Evolutionary conservation across 2,797 vertebrate genomes (phyloP).

Genomic region (Micrastur ruficollis): DNA sequence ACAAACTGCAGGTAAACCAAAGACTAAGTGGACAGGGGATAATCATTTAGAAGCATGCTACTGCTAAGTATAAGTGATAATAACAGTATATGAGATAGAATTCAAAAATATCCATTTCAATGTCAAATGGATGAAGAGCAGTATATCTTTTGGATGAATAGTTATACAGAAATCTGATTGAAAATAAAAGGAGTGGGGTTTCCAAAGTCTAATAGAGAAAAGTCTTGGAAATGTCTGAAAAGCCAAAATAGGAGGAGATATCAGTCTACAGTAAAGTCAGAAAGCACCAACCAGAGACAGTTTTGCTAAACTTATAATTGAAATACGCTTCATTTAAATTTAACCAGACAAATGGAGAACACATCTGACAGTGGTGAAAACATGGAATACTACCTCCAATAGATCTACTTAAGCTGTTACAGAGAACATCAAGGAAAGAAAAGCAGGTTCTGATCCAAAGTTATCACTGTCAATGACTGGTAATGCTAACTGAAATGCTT

Average conservation of each 20-base stretch:
- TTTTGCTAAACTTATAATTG: constrained; percentile 4
- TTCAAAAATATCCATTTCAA: neutral
- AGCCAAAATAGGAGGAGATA: neutral
- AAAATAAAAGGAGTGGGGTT: neutral
- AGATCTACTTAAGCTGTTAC: neutral
- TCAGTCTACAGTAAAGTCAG: neutral
- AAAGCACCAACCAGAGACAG: neutral
- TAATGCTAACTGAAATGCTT: neutral
- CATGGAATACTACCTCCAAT: neutral
- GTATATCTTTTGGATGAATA: neutral
- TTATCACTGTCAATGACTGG: neutral
- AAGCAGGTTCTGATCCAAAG: neutral
- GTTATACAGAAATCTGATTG: neutral
- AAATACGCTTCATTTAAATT: neutral
- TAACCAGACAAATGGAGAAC: neutral
- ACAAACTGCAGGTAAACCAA: neutral
- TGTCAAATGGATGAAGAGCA: neutral
- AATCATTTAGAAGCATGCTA: neutral
- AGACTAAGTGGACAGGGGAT: neutral
- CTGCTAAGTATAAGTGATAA: neutral
- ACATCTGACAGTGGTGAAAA: neutral
- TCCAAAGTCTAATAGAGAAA: neutral
- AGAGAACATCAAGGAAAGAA: neutral
- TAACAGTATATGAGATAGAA: neutral
- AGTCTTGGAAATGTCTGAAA: neutral